Base-by-base conservation (phyloP, 2,888 invertebrate species). In the Drosophila lacicola region DNA sequence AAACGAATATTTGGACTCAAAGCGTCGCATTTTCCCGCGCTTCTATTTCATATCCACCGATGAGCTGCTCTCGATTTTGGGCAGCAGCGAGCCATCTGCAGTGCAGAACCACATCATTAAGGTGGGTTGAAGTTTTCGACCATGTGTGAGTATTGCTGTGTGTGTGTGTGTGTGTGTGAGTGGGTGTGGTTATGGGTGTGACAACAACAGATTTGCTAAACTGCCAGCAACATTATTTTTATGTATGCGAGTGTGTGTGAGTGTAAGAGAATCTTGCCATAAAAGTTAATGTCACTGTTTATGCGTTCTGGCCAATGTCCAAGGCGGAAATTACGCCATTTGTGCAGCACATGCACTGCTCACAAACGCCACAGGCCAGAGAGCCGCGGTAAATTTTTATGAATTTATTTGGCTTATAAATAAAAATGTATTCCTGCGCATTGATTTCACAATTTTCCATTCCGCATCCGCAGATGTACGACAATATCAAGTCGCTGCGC, bases 11-110 rank as follows among this genome's bases (percentile, higher is more conserved):
- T 93, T 98, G 74, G 97, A 97, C 91, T 95, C 96, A 0, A 98
- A 98, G 92, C 93, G 98, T 49, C 95, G 96, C 69, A 94, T 97
- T 72, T 98, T 98, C 92, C 97, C 98, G 3, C 93, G 98, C 54
- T 98, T 98, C 93, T 98, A 96, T 93, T 98, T 98, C 92, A 96
- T 98, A 89, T 98, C 98, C 3, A 98, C 98, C 33, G 98, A 98
- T 88, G 98, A 98, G 91, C 92, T 98, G 76, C 93, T 98, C 8
- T 96, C 97, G 2, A 97, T 98, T 81, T 94, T 98, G 54, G 98
- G 98, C 13, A 97, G 96, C 90, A 96, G 96, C 77, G 96, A 97
- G 72, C 96, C 97, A 10, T 94, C 94, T 56, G 96, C 96, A 83
- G 97, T 98, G 9, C 98, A 98, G 91, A 97, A 98, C 86, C 97